A percentile compares a stretch with the other conserved stretches of the same genome.
phyloP scores from a whole-genome alignment of 2,888 invertebrate species.

The Himalopsyche tibetana region DNA sequence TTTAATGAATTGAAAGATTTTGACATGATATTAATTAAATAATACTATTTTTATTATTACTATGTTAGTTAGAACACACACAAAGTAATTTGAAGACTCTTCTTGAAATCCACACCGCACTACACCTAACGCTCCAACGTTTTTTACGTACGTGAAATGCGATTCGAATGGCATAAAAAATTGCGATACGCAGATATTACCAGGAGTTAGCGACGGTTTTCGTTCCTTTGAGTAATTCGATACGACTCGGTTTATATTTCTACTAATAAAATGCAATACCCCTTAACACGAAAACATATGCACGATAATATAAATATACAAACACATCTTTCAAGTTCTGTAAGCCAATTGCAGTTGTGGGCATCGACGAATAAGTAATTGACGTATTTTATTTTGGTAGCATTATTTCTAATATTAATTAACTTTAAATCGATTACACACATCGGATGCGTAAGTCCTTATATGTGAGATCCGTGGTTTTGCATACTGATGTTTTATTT shows the following conservation, averaged over 20 bases:
- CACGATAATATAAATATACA: no score
- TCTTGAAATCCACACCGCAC: background rate
- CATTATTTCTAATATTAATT: no score
- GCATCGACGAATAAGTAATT: no score
- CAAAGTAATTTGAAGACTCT: background rate
- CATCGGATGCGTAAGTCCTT: background rate
- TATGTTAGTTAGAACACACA: background rate
- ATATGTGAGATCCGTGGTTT: background rate
- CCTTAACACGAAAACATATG: background rate
- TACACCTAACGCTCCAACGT: slow-evolving; percentile 5
- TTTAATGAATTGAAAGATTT: no score
- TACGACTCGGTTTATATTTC: slow-evolving; percentile 30
- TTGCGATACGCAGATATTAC: slow-evolving; percentile 26
- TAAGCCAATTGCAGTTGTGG: no score
- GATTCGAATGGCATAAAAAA: slow-evolving; percentile 32
- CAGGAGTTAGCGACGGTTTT: slow-evolving; percentile 31
- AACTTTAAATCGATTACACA: no score
- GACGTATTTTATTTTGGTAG: no score
- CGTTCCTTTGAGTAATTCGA: slow-evolving; percentile 24
- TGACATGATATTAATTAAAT: no score
- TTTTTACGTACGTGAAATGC: slow-evolving; percentile 22
- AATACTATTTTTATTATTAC: no score
- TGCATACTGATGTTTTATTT: background rate
- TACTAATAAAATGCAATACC: background rate
- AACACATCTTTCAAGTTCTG: no score